Percentiles rank a stretch among this genome's conserved stretches.
These are phyloP conservation scores for Drosophila quinaria DNA, from an alignment of 2,888 invertebrate species.

Conservation along the genomic window DNA sequence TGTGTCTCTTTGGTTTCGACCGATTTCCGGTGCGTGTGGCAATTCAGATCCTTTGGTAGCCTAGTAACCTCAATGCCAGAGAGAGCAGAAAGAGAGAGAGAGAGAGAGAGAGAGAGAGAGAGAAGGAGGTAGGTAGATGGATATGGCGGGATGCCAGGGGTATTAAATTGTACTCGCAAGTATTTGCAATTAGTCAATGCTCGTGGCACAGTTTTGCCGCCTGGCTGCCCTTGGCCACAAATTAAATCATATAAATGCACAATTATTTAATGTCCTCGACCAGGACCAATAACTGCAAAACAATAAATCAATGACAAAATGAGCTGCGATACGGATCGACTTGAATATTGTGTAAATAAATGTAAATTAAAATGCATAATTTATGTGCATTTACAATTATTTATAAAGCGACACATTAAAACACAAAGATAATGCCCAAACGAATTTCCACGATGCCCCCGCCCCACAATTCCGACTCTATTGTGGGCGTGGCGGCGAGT, in stretches of 20 bases:
- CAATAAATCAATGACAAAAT: constrained; percentile 55
- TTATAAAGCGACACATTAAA: constrained; percentile 83
- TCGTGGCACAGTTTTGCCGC: constrained; percentile 63
- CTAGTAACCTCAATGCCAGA: constrained; percentile 63
- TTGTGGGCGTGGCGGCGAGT: constrained; percentile 60
- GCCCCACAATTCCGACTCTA: background rate
- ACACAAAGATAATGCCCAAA: constrained; percentile 73
- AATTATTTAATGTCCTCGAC: constrained; percentile 75
- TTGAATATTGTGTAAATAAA: constrained; percentile 74
- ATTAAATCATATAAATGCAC: constrained; percentile 83
- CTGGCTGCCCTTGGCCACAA: constrained; percentile 74
- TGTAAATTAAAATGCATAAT: constrained; percentile 82
- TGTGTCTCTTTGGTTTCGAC: constrained; percentile 44
- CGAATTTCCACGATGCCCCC: constrained; percentile 7
- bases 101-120: background rate
- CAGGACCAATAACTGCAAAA: constrained; percentile 31
- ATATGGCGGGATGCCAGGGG: constrained; percentile 2
- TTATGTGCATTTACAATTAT: constrained; percentile 78
- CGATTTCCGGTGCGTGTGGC: constrained; percentile 60
- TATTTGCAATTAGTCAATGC: constrained; percentile 76
- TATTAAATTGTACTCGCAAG: constrained; percentile 50
- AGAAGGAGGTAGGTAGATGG: too few species aligned
- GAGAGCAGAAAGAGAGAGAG: background rate
- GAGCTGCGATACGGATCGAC: constrained; percentile 66
- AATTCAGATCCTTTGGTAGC: constrained; percentile 48